These are phyloP conservation scores for Heteractis magnifica DNA, from an alignment of 92 coral and sea anemone genomes.

Conservation along the genomic window DNA sequence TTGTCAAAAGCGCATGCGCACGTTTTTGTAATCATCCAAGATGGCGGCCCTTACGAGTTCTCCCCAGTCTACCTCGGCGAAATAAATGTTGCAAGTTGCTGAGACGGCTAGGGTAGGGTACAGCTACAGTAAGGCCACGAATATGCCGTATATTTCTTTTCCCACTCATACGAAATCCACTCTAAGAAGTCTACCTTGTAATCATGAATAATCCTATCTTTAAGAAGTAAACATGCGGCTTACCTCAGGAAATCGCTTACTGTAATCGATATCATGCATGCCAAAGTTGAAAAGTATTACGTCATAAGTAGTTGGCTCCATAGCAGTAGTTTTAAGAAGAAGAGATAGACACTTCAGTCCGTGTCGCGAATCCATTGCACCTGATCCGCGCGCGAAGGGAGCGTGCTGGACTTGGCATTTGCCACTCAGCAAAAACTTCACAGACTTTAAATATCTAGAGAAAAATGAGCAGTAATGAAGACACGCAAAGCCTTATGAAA, in stretches of 20 bases:
- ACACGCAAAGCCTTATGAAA: background rate
- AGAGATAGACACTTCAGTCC: constrained; percentile 76
- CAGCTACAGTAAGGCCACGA: too few relatives aligned
- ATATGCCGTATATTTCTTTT: too few relatives aligned
- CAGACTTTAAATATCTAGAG: constrained; percentile 61
- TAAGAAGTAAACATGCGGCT: background rate
- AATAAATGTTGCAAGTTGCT: too few relatives aligned
- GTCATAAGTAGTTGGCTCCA: constrained; percentile 72
- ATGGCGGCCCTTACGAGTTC: too few relatives aligned
- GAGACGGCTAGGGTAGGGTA: too few relatives aligned
- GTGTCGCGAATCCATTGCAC: constrained; percentile 81
- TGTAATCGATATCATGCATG: constrained; percentile 85
- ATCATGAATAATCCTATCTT: too few relatives aligned
- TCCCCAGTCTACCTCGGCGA: too few relatives aligned
- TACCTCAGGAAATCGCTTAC: constrained; percentile 78
- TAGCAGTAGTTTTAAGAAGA: constrained; percentile 76
- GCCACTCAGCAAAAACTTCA: constrained; percentile 48
- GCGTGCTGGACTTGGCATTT: constrained; percentile 90
- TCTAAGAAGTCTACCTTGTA: too few relatives aligned
- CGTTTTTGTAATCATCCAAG: too few relatives aligned
- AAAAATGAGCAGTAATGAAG: background rate
- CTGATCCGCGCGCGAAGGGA: constrained; percentile 83
- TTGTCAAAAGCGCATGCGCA: too few relatives aligned
- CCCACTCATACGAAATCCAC: background rate
- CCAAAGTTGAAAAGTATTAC: constrained; percentile 90